Evolutionary conservation across 2,888 invertebrate genomes (phyloP).

Genomic region (Alentia gelatinosa): DNA sequence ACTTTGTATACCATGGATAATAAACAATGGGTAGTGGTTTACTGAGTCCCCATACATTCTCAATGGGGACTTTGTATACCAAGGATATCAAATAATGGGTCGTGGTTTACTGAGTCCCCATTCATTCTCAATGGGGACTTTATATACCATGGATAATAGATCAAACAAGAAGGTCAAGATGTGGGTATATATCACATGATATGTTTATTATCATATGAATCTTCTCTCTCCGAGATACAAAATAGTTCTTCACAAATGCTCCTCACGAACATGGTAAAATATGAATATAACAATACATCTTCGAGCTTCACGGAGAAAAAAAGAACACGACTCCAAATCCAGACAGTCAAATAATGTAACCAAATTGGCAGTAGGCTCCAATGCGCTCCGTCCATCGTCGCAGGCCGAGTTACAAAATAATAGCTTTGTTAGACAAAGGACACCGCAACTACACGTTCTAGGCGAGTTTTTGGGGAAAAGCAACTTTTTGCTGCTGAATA

Average conservation of each 20-base stretch:
- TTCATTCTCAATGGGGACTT: no score
- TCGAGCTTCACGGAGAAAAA: slow-evolving; percentile 1
- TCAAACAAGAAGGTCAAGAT: background rate
- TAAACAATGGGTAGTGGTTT: no score
- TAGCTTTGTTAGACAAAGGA: background rate
- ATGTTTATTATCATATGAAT: slow-evolving; percentile 49
- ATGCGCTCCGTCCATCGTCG: background rate
- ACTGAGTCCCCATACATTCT: no score
- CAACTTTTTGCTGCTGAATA: no score
- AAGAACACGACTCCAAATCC: background rate
- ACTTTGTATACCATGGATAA: no score
- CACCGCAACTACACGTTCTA: background rate
- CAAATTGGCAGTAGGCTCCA: background rate
- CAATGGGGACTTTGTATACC: no score
- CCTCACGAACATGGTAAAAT: slow-evolving; percentile 41
- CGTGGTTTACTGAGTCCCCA: no score
- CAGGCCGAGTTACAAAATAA: background rate
- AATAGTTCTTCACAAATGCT: slow-evolving; percentile 40
- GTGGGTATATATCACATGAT: slow-evolving; percentile 29
- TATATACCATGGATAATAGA: no score
- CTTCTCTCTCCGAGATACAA: slow-evolving; percentile 38
- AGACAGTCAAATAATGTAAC: slow-evolving; percentile 4
- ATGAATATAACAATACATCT: slow-evolving; percentile 36
- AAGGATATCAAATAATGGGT: no score
- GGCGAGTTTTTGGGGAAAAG: no score